A percentile compares a stretch with the other conserved stretches of the same genome.
These are phyloP conservation scores for Hypselothyrea guttata DNA, from an alignment of 2,888 invertebrate genomes.

Conservation along the genomic window DNA sequence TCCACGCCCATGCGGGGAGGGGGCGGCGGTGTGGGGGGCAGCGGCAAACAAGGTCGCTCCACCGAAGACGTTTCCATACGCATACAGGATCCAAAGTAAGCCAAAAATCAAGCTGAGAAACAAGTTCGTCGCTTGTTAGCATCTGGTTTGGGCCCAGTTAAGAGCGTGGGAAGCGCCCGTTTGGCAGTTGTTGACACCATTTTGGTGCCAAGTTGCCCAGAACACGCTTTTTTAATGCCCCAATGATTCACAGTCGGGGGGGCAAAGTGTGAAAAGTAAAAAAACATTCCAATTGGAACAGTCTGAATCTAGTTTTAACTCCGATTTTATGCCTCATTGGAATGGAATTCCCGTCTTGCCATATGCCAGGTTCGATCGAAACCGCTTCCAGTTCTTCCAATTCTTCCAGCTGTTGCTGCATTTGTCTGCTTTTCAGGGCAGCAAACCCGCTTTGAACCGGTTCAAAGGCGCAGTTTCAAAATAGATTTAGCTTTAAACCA, in stretches of 20 bases:
- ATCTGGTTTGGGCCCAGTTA: constrained; percentile 4
- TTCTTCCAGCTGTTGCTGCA: too few relatives aligned
- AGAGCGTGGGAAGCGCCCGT: constrained; percentile 44
- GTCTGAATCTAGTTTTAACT: too few relatives aligned
- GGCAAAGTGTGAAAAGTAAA: too few relatives aligned
- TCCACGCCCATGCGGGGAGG: constrained; percentile 86
- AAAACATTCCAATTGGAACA: too few relatives aligned
- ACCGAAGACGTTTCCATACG: constrained; percentile 84
- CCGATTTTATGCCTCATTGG: too few relatives aligned
- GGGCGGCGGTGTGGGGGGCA: constrained; percentile 82
- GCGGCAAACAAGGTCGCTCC: constrained; percentile 82
- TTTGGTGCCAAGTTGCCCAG: constrained; percentile 19
- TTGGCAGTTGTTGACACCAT: constrained; percentile 60
- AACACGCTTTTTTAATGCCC: not conserved
- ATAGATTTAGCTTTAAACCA: too few relatives aligned
- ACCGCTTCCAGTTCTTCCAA: too few relatives aligned
- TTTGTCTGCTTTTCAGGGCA: too few relatives aligned
- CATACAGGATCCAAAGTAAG: constrained; percentile 83
- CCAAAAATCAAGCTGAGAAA: constrained; percentile 28
- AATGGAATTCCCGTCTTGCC: too few relatives aligned
- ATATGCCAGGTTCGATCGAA: too few relatives aligned
- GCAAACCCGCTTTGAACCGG: too few relatives aligned
- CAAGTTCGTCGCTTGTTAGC: constrained; percentile 25
- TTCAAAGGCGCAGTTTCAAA: too few relatives aligned
- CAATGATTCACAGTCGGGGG: constrained; percentile 19